Conservation (phyloP, 1,140 invertebrate genomes). For the Hetaerina americana region DNA sequence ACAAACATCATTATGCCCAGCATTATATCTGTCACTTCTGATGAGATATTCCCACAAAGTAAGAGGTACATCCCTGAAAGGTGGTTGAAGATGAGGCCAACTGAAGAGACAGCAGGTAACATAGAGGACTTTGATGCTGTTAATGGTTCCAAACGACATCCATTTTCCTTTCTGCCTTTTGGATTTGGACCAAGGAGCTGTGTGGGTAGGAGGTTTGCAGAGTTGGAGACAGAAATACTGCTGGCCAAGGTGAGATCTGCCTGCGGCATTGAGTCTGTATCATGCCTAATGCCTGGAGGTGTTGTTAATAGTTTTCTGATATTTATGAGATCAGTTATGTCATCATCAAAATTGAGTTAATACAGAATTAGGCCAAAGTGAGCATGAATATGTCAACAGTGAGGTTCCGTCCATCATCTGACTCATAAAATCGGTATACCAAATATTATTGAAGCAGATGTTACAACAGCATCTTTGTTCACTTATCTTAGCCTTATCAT, state of each 20-base stretch:
- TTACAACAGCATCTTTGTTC: no score
- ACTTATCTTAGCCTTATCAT: no score
- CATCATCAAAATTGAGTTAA: no score
- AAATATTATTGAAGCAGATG: no score
- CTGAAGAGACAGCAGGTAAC: slow-evolving; percentile 8
- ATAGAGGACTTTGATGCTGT: not conserved
- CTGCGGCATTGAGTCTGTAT: no score
- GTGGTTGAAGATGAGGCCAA: slow-evolving; percentile 43
- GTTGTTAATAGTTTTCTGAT: no score
- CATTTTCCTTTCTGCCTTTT: slow-evolving; percentile 48
- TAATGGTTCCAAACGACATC: slow-evolving; percentile 26
- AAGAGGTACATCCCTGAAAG: slow-evolving; percentile 58
- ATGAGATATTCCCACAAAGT: slow-evolving; percentile 53
- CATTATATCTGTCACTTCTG: slow-evolving; percentile 61
- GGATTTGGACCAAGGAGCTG: slow-evolving; percentile 42
- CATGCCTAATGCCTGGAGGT: no score
- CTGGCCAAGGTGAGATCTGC: slow-evolving; percentile 27
- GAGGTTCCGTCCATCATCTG: no score
- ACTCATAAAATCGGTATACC: no score
- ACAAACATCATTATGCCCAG: slow-evolving; percentile 69
- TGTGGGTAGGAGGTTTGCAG: slow-evolving; percentile 30
- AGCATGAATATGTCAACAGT: no score
- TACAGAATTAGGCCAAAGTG: no score
- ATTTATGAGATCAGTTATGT: no score
- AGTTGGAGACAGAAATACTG: slow-evolving; percentile 31